Evolutionary conservation across 2,888 invertebrate species (phyloP).

Genomic region (Cyrtodaria siliqua): DNA sequence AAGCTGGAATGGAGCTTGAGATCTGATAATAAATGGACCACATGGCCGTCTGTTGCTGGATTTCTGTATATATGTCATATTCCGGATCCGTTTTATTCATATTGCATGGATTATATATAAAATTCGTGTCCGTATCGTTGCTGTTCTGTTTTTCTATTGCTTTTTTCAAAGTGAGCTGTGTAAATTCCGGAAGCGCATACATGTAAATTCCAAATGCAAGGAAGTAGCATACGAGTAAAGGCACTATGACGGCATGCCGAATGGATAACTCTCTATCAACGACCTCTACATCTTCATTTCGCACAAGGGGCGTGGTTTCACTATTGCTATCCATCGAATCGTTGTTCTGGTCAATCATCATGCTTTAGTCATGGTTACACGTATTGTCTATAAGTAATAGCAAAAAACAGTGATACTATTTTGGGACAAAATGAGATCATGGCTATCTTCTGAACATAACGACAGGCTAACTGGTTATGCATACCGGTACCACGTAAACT

Average conservation of each 20-base stretch:
- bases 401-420: too few relatives aligned
- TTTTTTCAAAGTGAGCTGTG: constrained; percentile 27
- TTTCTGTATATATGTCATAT: constrained; percentile 13
- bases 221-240: constrained; percentile 34
- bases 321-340: too few relatives aligned
- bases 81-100: constrained; percentile 21
- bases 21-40: constrained; percentile 46
- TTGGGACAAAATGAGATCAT: too few relatives aligned
- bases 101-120: background rate
- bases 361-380: too few relatives aligned
- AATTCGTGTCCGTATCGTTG: background rate
- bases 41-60: constrained; percentile 49
- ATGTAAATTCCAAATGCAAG: constrained; percentile 21
- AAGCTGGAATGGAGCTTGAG: constrained; percentile 35
- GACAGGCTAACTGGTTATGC: too few relatives aligned
- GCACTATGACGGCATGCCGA: constrained; percentile 15
- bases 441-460: too few relatives aligned
- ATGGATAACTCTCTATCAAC: too few relatives aligned
- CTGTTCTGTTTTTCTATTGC: background rate
- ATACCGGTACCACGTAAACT: too few relatives aligned
- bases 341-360: too few relatives aligned
- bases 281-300: too few relatives aligned
- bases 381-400: too few relatives aligned
- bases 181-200: constrained; percentile 43
- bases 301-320: too few relatives aligned